Evolutionary conservation across 2,888 invertebrate species (phyloP), one percentile per base, ranked within the genome.

Genomic region (Scelioninae gen. 1): DNA sequence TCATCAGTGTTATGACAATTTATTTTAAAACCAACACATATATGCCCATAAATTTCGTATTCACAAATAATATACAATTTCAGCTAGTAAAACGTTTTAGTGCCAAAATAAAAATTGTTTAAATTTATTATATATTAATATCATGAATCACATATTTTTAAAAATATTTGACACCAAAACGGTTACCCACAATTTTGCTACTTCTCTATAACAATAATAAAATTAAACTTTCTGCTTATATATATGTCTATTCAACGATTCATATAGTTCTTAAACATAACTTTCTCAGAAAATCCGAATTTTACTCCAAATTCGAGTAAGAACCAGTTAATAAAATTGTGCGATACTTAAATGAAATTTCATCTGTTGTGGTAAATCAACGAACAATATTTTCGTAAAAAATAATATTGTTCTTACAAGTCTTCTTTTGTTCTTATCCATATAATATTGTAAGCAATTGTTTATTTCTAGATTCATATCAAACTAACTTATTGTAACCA

Each of bases 1-100:
- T 58, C 29, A 23, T 53, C 32, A 56, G n/a, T 53, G n/a, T 47
- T 60, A 77, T 69, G 62, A 69, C 55, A 68, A 34, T 38, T 43
- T 32, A 43, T 11, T 32, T 58, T 49, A 13, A 63, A 74, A 63
- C 43, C 7, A 43, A 49, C 13, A 58, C 47, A 16, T 23, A 3
- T 69, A 31, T 58, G n/a, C 23, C 32, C 32, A 56, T 45, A 56
- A 58, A 47, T 23, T 9, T 62, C 53, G 23, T 45, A 34, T 63
- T 29, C 56, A 34, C 40, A 40, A 74, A 34, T 34, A 38, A 53
- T 51, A 29, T 38, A 47, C 23, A 65, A 23, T 23, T 23, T 23
- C 4, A 4, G 4, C 2, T 2, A 23, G 23, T 4, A 4, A 23
- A 4, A 23, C 23, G 23, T 23, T 23, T 23, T 23, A 4, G 23